These are phyloP conservation scores for Drosophila paulistorum DNA, from an alignment of 1,140 invertebrate species.

Conservation along the genomic window DNA sequence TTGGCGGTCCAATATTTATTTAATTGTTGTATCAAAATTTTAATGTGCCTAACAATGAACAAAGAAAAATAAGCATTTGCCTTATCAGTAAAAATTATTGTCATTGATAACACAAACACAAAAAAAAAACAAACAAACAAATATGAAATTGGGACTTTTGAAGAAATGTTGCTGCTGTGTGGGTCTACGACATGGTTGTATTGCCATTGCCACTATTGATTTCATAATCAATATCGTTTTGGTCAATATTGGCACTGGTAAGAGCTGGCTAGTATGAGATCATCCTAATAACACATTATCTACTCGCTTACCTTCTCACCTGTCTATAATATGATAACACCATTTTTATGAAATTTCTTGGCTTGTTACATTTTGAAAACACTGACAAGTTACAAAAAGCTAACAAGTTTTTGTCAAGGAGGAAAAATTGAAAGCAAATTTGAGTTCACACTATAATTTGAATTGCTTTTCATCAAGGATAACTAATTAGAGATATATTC, in stretches of 20 bases:
- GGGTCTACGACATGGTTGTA: constrained; percentile 40
- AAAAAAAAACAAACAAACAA: background rate
- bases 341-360: too few species aligned
- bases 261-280: background rate
- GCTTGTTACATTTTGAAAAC: too few species aligned
- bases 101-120: background rate
- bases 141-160: constrained; percentile 26
- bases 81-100: constrained; percentile 11
- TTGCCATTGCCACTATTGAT: constrained; percentile 40
- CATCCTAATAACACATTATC: too few species aligned
- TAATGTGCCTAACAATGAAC: background rate
- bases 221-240: constrained; percentile 25
- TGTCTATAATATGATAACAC: too few species aligned
- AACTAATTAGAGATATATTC: too few species aligned
- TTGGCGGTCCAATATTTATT: constrained; percentile 56
- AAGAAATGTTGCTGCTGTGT: constrained; percentile 44
- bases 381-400: too few species aligned
- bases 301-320: too few species aligned
- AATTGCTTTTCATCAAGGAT: too few species aligned
- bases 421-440: too few species aligned
- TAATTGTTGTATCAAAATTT: constrained; percentile 34
- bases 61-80: background rate
- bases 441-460: too few species aligned
- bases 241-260: constrained; percentile 18
- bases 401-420: too few species aligned